Evolutionary conservation across 1,140 invertebrate genomes (phyloP).

Genomic region (Littorina saxatilis): DNA sequence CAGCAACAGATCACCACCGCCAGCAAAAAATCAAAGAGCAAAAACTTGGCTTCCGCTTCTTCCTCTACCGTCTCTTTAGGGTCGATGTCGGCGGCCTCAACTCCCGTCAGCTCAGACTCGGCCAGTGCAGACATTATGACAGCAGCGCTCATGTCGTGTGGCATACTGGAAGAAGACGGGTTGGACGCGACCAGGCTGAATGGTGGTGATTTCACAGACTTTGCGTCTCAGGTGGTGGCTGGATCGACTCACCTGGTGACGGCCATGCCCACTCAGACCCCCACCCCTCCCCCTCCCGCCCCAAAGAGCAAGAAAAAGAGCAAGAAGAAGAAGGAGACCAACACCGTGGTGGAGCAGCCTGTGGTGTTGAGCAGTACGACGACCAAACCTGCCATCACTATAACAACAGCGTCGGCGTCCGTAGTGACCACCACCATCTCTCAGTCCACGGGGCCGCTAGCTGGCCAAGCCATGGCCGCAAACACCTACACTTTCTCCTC

Average conservation of each 20-base stretch:
- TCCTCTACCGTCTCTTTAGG: neutral
- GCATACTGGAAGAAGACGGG: conserved; percentile 33
- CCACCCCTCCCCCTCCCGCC: neutral
- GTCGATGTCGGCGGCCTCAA: neutral
- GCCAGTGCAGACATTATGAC: conserved; percentile 20
- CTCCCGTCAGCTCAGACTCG: neutral
- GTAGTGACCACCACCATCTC: conserved; percentile 55
- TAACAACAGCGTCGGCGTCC: conserved; percentile 51
- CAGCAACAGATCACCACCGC: neutral
- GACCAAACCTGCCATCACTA: neutral
- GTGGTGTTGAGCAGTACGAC: conserved; percentile 31
- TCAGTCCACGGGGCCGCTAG: conserved; percentile 47
- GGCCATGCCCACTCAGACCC: neutral
- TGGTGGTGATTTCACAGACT: neutral
- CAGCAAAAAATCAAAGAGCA: conserved; percentile 36
- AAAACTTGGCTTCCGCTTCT: neutral
- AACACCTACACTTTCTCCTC: conserved; percentile 5
- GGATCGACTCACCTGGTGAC: neutral
- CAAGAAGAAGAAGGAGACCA: neutral
- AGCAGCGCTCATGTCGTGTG: conserved; percentile 32
- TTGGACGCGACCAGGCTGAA: neutral
- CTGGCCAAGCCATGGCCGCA: conserved; percentile 33
- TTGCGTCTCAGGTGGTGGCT: neutral
- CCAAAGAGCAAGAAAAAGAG: conserved; percentile 35
- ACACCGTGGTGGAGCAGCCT: neutral